A percentile compares a stretch with the other conserved stretches of the same genome.
Conservation (phyloP, 2,113 vertebrate genomes). For the Malurus alboscapulatus region DNA sequence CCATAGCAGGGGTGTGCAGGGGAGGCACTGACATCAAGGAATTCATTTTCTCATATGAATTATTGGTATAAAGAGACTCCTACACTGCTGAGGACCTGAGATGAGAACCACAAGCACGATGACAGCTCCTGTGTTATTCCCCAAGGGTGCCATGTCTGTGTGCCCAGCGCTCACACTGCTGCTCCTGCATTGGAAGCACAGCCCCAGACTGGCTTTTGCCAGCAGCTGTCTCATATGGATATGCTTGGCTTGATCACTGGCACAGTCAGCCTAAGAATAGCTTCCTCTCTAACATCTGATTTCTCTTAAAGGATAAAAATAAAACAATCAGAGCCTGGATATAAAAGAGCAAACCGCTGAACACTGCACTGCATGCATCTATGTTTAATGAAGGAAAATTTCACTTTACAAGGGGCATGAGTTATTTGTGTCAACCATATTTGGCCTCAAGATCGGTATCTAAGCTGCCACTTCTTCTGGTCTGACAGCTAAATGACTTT, state of each 20-base stretch:
- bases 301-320: constrained; percentile 70
- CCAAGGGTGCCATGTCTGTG: neutral
- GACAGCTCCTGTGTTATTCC: constrained; percentile 10
- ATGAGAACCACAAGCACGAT: neutral
- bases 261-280: constrained; percentile 59
- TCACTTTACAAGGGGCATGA: constrained; percentile 26
- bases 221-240: constrained; percentile 55
- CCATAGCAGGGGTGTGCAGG: neutral
- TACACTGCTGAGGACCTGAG: neutral
- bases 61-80: neutral
- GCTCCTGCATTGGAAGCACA: constrained; percentile 37
- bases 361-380: constrained; percentile 40
- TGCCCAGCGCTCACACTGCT: neutral
- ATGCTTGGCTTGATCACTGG: constrained; percentile 63
- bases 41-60: neutral
- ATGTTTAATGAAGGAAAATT: constrained; percentile 64
- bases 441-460: constrained; percentile 42
- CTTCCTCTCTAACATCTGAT: constrained; percentile 64
- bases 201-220: constrained; percentile 28
- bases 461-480: neutral
- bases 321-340: constrained; percentile 53
- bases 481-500: constrained; percentile 44
- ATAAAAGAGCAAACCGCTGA: constrained; percentile 59
- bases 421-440: constrained; percentile 46
- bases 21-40: neutral